These are phyloP conservation scores for Bambusicola thoracicus DNA, from an alignment of 2,113 vertebrate genomes.

Conservation along the genomic window DNA sequence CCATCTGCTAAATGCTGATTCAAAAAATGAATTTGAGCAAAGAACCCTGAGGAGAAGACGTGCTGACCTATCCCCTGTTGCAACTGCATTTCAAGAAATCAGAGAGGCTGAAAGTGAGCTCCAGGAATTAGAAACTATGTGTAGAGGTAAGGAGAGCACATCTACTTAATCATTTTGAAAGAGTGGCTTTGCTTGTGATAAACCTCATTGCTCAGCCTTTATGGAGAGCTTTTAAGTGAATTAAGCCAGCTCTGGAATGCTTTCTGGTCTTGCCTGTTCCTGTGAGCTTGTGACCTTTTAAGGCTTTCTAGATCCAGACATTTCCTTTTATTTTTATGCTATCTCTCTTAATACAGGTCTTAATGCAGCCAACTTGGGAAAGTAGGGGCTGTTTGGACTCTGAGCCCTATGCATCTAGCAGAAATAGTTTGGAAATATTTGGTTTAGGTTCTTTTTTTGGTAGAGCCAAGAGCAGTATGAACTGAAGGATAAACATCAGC, in stretches of 20 bases:
- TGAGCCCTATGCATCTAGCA: background rate
- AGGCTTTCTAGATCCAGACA: background rate
- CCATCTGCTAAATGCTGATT: constrained; percentile 41
- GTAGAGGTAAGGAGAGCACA: constrained; percentile 73
- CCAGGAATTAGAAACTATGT: constrained; percentile 80
- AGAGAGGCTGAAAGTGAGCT: constrained; percentile 74
- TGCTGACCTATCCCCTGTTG: constrained; percentile 72
- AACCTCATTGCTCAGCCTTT: background rate
- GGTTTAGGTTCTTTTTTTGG: background rate
- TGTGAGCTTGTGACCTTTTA: accelerated
- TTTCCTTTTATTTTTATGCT: background rate
- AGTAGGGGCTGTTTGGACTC: background rate
- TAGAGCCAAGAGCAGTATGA: background rate
- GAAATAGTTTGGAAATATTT: background rate
- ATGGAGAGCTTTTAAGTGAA: background rate
- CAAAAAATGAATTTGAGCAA: constrained; percentile 64
- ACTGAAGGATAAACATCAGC: background rate
- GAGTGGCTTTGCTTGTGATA: background rate
- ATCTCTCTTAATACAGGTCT: background rate
- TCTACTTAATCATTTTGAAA: background rate
- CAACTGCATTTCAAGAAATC: constrained; percentile 70
- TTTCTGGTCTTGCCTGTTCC: background rate
- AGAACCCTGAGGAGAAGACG: constrained; percentile 66
- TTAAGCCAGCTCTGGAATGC: background rate
- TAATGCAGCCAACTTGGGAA: background rate